These are phyloP conservation scores for Lemur catta DNA, from an alignment of 2,797 vertebrate genomes.

Conservation along the genomic window DNA sequence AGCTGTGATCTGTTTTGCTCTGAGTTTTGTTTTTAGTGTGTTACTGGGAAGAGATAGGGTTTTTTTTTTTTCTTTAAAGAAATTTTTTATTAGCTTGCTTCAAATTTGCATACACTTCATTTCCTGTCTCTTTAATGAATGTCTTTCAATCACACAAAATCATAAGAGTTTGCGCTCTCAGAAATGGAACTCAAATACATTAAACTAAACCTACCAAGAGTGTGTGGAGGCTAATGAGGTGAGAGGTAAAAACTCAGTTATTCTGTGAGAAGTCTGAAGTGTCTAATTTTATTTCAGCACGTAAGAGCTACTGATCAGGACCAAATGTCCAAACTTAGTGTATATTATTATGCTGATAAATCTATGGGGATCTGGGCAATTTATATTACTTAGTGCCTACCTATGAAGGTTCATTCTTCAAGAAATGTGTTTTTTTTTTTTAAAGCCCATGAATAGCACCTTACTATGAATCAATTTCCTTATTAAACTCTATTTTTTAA, in stretches of 20 bases:
- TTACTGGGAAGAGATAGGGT: neutral
- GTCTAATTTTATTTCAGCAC: constrained; percentile 50
- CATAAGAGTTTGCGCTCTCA: constrained; percentile 59
- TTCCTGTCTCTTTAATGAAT: constrained; percentile 71
- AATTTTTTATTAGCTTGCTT: constrained; percentile 71
- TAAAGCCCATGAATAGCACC: neutral
- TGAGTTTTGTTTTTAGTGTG: constrained; percentile 46
- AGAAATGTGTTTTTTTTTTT: neutral
- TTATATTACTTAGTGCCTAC: neutral
- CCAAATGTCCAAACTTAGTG: neutral
- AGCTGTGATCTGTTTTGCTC: constrained; percentile 60
- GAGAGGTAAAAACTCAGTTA: constrained; percentile 54
- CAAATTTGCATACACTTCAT: constrained; percentile 75
- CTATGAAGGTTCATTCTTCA: neutral
- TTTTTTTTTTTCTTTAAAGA: constrained; percentile 47
- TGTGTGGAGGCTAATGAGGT: constrained; percentile 64
- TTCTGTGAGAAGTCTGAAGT: constrained; percentile 25
- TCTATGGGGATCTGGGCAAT: neutral
- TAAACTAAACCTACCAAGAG: constrained; percentile 59
- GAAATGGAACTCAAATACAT: constrained; percentile 71
- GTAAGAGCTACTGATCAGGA: constrained; percentile 15
- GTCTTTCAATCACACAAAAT: constrained; percentile 67
- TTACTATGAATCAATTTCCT: constrained; percentile 37
- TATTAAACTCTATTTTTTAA: constrained; percentile 19
- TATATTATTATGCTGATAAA: constrained; percentile 17